Percentiles rank a stretch among this genome's conserved stretches.
Evolutionary conservation across 2,888 invertebrate genomes (phyloP).

Genomic region (Lepeophtheirus nordmannii): DNA sequence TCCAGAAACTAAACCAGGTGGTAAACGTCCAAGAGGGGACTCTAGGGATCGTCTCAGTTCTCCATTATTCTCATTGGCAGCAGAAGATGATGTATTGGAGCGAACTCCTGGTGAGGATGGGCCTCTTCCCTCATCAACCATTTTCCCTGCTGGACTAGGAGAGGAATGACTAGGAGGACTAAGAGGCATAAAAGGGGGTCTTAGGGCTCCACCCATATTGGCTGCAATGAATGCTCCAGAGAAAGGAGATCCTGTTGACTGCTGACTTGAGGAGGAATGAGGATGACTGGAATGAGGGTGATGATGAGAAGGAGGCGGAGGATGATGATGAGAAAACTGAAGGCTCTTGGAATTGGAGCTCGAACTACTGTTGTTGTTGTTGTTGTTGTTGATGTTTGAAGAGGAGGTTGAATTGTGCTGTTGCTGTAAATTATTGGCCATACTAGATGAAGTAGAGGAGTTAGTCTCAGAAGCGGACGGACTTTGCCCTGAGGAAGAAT

Average conservation of each 20-base stretch:
- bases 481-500: background rate
- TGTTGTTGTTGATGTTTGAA: conserved; percentile 12
- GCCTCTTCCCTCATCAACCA: no score
- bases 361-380: background rate
- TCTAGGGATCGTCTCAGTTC: conserved; percentile 3
- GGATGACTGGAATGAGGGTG: conserved; percentile 23
- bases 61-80: background rate
- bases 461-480: no score
- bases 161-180: conserved; percentile 26
- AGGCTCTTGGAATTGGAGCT: no score
- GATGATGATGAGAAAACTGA: background rate
- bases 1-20: background rate
- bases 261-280: conserved; percentile 23
- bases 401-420: conserved; percentile 13
- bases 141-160: conserved; percentile 24
- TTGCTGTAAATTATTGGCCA: conserved; percentile 25
- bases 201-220: conserved; percentile 27
- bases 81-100: background rate
- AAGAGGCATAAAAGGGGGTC: conserved; percentile 27
- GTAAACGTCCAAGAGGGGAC: conserved; percentile 7
- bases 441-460: no score
- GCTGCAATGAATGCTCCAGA: conserved; percentile 30
- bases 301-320: conserved; percentile 24
- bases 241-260: conserved; percentile 28
- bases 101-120: no score